phyloP scores from a whole-genome alignment of 2,888 invertebrate genomes.

The Sarcophaga rosellei region DNA sequence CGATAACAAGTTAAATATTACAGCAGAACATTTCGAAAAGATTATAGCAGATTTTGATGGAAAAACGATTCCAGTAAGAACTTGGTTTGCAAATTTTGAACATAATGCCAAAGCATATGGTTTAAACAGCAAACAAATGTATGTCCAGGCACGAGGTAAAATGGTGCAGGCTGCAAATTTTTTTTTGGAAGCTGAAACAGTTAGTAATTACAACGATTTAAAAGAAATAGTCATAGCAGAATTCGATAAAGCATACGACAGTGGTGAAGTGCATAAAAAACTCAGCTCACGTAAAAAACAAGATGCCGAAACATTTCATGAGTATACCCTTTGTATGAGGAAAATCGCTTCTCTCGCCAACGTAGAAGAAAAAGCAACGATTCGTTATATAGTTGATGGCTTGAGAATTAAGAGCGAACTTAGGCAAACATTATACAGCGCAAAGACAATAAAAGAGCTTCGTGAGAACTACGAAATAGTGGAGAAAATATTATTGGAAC shows the following conservation, averaged over 20 bases:
- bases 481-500: not conserved
- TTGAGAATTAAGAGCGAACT: conserved; percentile 15
- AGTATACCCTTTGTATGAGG: not conserved
- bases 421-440: not conserved
- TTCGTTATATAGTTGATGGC: conserved; percentile 19
- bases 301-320: not conserved
- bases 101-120: not conserved
- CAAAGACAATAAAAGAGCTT: conserved; percentile 7
- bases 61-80: conserved; percentile 10
- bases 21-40: no score
- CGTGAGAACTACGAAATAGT: conserved; percentile 10
- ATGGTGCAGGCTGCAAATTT: not conserved
- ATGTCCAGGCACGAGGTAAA: not conserved
- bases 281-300: conserved; percentile 10
- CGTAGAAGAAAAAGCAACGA: not conserved
- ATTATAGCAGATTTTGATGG: conserved; percentile 6
- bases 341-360: conserved; percentile 8
- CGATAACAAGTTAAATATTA: no score
- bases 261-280: not conserved
- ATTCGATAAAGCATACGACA: no score
- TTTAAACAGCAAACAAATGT: no score
- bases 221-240: no score
- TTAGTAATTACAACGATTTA: conserved; percentile 11
- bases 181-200: not conserved
- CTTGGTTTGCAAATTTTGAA: conserved; percentile 30